A percentile compares a stretch with the other conserved stretches of the same genome.
Conservation (phyloP, 2,797 vertebrate genomes). For the Eulemur coronatus region DNA sequence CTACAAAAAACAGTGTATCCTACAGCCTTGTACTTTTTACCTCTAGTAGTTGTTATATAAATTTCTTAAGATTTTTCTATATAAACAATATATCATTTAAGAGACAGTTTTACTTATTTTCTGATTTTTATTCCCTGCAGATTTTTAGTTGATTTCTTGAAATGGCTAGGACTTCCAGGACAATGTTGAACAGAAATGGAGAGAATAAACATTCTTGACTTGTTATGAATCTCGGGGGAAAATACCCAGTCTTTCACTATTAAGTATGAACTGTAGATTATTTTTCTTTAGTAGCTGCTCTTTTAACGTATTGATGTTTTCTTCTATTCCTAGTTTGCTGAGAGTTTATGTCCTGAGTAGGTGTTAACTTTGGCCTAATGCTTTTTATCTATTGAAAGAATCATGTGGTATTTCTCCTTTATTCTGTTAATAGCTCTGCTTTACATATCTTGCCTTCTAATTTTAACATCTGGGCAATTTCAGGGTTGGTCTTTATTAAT, state of each 20-base stretch:
- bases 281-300: background rate
- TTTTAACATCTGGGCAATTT: background rate
- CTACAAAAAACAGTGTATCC: background rate
- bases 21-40: background rate
- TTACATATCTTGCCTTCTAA: background rate
- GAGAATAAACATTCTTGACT: background rate
- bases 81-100: background rate
- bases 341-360: background rate
- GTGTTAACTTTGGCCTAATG: background rate
- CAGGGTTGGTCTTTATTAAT: background rate
- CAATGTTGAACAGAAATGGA: background rate
- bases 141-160: background rate
- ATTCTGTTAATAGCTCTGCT: background rate
- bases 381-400: background rate
- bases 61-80: background rate
- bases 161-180: background rate
- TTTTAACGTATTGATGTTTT: background rate
- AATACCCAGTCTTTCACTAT: background rate
- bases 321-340: background rate
- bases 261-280: background rate
- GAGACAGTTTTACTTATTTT: background rate
- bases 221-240: background rate
- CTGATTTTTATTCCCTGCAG: background rate
- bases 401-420: background rate
- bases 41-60: background rate